Evolutionary conservation across 1,140 invertebrate species (phyloP), one percentile per base, ranked within the genome.

Genomic region (Zelostemma sp.): DNA sequence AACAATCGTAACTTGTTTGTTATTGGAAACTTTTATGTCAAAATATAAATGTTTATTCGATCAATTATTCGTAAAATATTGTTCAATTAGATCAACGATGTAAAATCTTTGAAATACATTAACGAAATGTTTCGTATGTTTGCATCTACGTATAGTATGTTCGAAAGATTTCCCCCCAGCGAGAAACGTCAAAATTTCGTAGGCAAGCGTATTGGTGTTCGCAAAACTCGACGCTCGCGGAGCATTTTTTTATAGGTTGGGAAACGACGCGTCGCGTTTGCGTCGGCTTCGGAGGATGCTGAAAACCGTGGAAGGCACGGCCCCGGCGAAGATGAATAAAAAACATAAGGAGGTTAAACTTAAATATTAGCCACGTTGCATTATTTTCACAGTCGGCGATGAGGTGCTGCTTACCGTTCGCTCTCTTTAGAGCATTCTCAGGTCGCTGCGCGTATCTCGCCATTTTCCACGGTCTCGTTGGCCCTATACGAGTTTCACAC

Each of bases 401-500:
- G 73, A 73, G 54, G 55, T 65, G 57, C 68, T 64, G 89, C 92
- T 88, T 86, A 97, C 96, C 96, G 87, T 97, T 96, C 11, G 97
- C 97, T 82, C 97, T 87, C 90, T 98, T 98, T 16, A 98, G 90
- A 81, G 97, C 97, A 89, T 98, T 98, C 89, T 98, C 97, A 60
- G 97, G 96, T 82, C 95, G 89, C 85, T 98, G 95, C 79, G 95
- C 96, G 86, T 97, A 98, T 77, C 95, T 89, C 75, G 97, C 94
- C 96, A 98, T 94, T 69, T 76, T 64, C 47, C 15, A 19, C 0
- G 3, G 15, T 57, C 18, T 46, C 33, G 21, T 54, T 35, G 15
- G 45, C 19, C 12, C 12, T 43, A 25, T 54, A 59, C 56, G 75
- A 60, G 35, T 21, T 25, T 40, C 35, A 47, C 45, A 31, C 61